phyloP scores from a whole-genome alignment of 2,888 invertebrate species.

The Hydraecia micacea region DNA sequence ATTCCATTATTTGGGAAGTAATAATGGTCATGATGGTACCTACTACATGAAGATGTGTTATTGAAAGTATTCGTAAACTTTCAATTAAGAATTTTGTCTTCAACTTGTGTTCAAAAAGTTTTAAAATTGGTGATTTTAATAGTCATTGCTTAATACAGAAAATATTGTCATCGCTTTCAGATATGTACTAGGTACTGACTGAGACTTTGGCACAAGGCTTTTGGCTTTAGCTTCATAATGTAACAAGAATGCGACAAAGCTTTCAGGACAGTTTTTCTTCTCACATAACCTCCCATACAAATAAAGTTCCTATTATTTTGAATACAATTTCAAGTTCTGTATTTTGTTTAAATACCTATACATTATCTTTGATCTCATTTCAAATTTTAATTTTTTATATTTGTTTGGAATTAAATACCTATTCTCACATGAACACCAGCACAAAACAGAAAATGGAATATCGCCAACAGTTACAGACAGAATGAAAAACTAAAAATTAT shows the following conservation, averaged over 20 bases:
- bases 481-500: too few species aligned
- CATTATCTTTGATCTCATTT: too few species aligned
- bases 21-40: neutral
- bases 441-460: too few species aligned
- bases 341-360: too few species aligned
- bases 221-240: too few species aligned
- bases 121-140: neutral
- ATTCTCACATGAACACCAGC: too few species aligned
- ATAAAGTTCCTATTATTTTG: too few species aligned
- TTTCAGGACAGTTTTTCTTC: neutral
- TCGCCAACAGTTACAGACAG: too few species aligned
- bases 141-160: neutral
- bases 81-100: neutral
- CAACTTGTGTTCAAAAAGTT: neutral
- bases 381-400: too few species aligned
- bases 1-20: conserved; percentile 8
- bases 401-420: too few species aligned
- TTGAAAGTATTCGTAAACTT: neutral
- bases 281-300: too few species aligned
- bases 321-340: too few species aligned
- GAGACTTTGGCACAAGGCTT: neutral
- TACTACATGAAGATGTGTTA: neutral
- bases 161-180: neutral
- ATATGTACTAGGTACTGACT: neutral
- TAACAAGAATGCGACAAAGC: neutral